Base-by-base conservation (phyloP, 2,113 vertebrate species). In the Poeciliopsis turrubarensis region DNA sequence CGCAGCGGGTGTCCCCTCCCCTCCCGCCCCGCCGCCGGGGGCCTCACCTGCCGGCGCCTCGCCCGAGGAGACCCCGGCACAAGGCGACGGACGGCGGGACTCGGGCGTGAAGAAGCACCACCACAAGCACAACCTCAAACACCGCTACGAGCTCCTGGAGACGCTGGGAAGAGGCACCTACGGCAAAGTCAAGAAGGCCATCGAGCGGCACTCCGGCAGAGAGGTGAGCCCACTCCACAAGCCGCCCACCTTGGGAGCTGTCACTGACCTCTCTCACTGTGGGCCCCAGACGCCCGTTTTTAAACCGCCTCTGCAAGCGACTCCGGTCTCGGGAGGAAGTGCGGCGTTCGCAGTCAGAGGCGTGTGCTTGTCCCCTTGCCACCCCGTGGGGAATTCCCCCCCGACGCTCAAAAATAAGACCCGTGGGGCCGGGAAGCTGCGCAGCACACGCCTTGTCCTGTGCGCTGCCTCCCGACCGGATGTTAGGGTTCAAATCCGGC, bases 41-140 rank as follows among this genome's bases (percentile, higher is more conserved):
- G 66, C 83, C 72, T 91, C 65, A 39, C 29, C 73, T 68, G 62
- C 82, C 72, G 77, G 73, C 69, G 73, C 14, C 67, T 87, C 91
- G 2, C 60, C 81, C 27, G 87, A 89, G 11, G 91, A 81, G 68
- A 62, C 72, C 60, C 79, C 80, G 31, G 65, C 82, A 4, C 44
- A 78, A 69, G 70, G 83, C 3, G 86, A 88, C 31, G 89, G 91
- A 44, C 84, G 89, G 91, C 95, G 95, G 81, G 94, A 90, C 83
- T 96, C 96, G 0, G 93, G 96, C 22, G 97, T 97, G 91, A 99
- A 98, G 94, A 95, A 97, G 76, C 98, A 99, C 90, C 96, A 98
- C 83, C 98, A 99, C 94, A 99, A 99, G 82, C 98, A 99, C 91
- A 99, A 98, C 94, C 95, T 99, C 90, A 99, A 98, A 82, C 98